Evolutionary conservation across 2,888 invertebrate genomes (phyloP), one percentile per base, ranked within the genome.

Genomic region (Ectemnius lituratus): DNA sequence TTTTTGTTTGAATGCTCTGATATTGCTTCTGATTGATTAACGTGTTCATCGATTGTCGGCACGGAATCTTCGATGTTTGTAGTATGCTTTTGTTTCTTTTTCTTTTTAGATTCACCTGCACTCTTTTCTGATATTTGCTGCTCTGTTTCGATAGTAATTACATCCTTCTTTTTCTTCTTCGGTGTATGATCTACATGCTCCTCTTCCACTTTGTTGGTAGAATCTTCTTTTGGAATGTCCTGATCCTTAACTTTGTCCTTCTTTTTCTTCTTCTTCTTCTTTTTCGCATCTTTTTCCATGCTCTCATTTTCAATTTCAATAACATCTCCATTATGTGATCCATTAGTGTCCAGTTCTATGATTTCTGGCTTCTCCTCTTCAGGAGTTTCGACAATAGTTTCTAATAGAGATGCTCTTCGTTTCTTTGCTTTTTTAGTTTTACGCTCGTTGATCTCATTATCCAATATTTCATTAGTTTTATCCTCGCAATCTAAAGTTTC

Each of bases 311-410:
- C 0, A 37, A 27, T 46, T 11, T 59, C 16, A 14, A 14, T 23
- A 45, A 4, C 13, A 37, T 60, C 5, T 3, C 64, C 46, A 62
- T 20, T 23, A n/a, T 73, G 45, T 79, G 69, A 28, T 11, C 23
- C 23, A 68, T 1, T 23, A 57, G 46, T 18, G 69, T 71, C 67
- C 37, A 6, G 11, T 3, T 62, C 28, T 13, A 72, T 67, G 11
- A 6, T 20, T 45, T 37, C 16, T 58, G 71, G 68, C 45, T 69
- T 68, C 23, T 76, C 78, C 46, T 73, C 81, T 28, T 78, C 76
- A 6, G 87, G 82, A 37, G 70, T 83, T 82, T 89, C 89, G 58
- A 79, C 78, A 69, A 89, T 89, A 0, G 89, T 89, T 75, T 88
- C 89, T 27, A 89, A 75, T 75, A 70, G 83, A 5, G 84, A 84